Evolutionary conservation across 2,113 vertebrate species (phyloP), one percentile per base, ranked within the genome.

Genomic region (Ptilorrhoa leucosticta): DNA sequence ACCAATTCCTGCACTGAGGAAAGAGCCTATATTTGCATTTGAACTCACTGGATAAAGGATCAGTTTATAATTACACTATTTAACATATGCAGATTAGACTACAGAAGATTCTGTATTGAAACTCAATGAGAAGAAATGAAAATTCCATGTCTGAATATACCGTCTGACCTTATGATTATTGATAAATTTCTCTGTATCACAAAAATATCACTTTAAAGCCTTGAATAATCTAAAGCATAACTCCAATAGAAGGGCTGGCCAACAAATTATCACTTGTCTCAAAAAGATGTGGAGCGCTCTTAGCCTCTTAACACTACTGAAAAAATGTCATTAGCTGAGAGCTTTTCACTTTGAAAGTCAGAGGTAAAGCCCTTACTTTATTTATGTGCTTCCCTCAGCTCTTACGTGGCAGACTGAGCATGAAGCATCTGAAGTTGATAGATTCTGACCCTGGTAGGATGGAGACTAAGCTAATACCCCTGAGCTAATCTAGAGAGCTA

Each of bases 1-100:
- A 93, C 75, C 78, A 85, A 92, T 96, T 58, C 90, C 73, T 82
- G 48, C 72, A 78, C 28, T 94, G 83, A 94, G 65, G 40, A 87
- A 96, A 96, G 82, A 97, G 42, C 45, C 61, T 95, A 82, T 97
- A 97, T 98, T 97, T 98, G 95, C 97, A 98, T 97, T 98, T 98
- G 96, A 98, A 98, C 97, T 97, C 82, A 35, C 76, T 71, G 80
- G 57, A 94, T 97, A 97, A 97, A 97, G 37, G 45, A 95, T 92
- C 20, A 9, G 82, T 93, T 89, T 87, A 90, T 97, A 98, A 98
- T 98, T 94, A 87, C 78, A 89, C 91, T 94, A 35, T 87, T 94
- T 96, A 98, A 98, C 87, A 86, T 87, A 97, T 97, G 97, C 90
- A 97, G 96, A 97, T 97, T 96, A 97, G 94, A 95, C 90, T 91